Evolutionary conservation across 1,140 invertebrate genomes (phyloP), one percentile per base, ranked within the genome.

Genomic region (Leptinotarsa defecta): DNA sequence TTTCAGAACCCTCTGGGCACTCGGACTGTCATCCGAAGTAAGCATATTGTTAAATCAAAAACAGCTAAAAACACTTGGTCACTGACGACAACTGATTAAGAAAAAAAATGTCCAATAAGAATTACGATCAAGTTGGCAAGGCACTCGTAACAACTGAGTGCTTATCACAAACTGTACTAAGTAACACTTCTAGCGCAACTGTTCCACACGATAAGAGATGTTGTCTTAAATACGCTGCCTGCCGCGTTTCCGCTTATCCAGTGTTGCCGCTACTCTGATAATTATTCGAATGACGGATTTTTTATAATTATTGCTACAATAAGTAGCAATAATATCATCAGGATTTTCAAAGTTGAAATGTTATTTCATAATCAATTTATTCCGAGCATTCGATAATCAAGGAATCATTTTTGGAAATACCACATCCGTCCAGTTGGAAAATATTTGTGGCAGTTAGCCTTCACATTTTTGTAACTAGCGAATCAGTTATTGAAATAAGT

Each of bases 21-120:
- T 74, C 62, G 75, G 76, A 73, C 75, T 79, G 57, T 83, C 83
- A 78, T 82, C 77, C 57, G 78, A 81, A 75, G 80, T 77, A 74
- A 82, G 77, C 81, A 81, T 81, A 70, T 75, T 81, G 68, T 34
- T n/a, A 3, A 70, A 43, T 8, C 6, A 48, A 52, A 49, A 48
- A 15, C 68, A 70, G 68, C 43, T 17, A n/a, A 24, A 62, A 20
- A 72, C 69, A 68, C 68, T 69, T n/a, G 17, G 27, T 67, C 64
- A 67, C 64, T 67, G 22, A 22, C 52, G n/a, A 57, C 52, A 57
- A 57, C n/a, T 22, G n/a, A 70, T 22, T 8, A 0, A 52, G 34
- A 70, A 70, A 70, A 70, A 70, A 70, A 11, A n/a, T 11, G 68
- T 27, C 13, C 19, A 19, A 19, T 24, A 6, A 68, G 17, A 43